Percentiles rank a stretch among this genome's conserved stretches.
Evolutionary conservation across 2,797 vertebrate species (phyloP).

Genomic region (Urocyon cinereoargenteus): DNA sequence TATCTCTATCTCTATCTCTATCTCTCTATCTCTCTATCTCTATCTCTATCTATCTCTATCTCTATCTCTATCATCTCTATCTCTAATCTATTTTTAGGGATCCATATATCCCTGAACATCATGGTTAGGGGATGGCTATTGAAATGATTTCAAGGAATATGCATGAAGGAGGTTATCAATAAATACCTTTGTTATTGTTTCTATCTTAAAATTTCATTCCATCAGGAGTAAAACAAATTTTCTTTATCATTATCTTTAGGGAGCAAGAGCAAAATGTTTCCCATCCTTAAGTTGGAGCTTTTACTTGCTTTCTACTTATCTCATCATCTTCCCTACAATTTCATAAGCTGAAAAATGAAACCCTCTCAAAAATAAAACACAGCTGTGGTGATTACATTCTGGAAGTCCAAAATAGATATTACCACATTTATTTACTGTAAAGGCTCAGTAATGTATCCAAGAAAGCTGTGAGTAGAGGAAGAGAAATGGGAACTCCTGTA

Average conservation of each 20-base stretch:
- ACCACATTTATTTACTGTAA: conserved; percentile 79
- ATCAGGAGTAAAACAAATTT: conserved; percentile 71
- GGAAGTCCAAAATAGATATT: conserved; percentile 82
- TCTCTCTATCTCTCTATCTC: too few relatives aligned
- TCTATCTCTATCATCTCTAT: too few relatives aligned
- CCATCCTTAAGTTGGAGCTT: conserved; percentile 65
- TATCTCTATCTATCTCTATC: too few relatives aligned
- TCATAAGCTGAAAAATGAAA: conserved; percentile 80
- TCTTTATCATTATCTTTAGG: conserved; percentile 68
- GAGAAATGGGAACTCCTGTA: not conserved
- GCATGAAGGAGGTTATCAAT: not conserved
- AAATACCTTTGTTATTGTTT: conserved; percentile 36
- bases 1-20: not conserved
- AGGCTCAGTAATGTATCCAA: conserved; percentile 46
- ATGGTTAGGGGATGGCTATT: not conserved
- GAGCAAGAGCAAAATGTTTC: conserved; percentile 75
- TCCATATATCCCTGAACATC: not conserved
- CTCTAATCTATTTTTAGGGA: not conserved
- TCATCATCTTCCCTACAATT: conserved; percentile 83
- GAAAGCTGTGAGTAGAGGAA: conserved; percentile 22
- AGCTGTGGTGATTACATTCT: conserved; percentile 78
- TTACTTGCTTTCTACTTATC: conserved; percentile 83
- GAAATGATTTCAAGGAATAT: not conserved
- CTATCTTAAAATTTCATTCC: conserved; percentile 39
- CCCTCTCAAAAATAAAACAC: conserved; percentile 82